phyloP scores from a whole-genome alignment of 2,113 vertebrate species.

The Nansenia antarctica region DNA sequence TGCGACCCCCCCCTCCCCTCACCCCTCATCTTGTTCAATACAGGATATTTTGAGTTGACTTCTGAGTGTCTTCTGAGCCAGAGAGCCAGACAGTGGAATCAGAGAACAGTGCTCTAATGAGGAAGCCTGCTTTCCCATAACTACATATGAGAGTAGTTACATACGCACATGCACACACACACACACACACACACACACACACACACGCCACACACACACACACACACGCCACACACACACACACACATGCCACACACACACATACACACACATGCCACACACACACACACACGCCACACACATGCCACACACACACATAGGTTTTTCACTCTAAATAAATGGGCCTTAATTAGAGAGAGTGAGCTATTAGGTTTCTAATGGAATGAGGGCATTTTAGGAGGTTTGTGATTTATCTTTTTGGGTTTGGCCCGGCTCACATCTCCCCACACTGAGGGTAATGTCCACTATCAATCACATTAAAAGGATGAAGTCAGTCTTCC shows the following conservation, averaged over 20 bases:
- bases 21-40: no score
- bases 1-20: not conserved
- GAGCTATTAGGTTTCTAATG: slow-evolving; percentile 46
- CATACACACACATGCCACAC: not conserved
- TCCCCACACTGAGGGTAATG: slow-evolving; percentile 37
- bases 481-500: slow-evolving; percentile 9
- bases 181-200: not conserved
- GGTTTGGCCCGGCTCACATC: slow-evolving; percentile 19
- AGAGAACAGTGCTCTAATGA: not conserved
- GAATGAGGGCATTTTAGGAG: slow-evolving; percentile 17
- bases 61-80: not conserved
- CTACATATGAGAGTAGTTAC: no score
- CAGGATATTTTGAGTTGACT: not conserved
- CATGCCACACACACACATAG: not conserved
- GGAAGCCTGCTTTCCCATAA: not conserved
- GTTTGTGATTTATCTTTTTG: slow-evolving; percentile 32
- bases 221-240: no score
- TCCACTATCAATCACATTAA: slow-evolving; percentile 48
- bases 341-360: slow-evolving; percentile 51
- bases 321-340: slow-evolving; percentile 31
- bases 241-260: not conserved
- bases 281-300: slow-evolving; percentile 2
- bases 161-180: not conserved
- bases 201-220: slow-evolving; percentile 2
- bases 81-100: not conserved